phyloP scores from a whole-genome alignment of 1,140 invertebrate species.

The Brachionus asplanchnoidis region DNA sequence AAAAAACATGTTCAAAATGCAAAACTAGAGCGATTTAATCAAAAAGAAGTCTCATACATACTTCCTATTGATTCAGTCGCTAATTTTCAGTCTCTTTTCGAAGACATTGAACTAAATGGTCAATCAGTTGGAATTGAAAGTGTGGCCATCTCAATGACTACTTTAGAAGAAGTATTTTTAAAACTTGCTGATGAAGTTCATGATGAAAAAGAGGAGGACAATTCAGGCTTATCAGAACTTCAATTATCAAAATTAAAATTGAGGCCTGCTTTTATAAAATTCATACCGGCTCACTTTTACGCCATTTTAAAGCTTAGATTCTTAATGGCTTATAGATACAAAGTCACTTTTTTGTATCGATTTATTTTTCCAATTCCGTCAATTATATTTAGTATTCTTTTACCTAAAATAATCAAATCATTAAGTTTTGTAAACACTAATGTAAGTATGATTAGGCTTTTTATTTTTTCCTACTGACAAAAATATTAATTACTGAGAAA shows the following conservation, averaged over 20 bases:
- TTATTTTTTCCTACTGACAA: too few species aligned
- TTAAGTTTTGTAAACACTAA: neutral
- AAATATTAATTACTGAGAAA: too few species aligned
- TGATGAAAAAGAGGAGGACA: neutral
- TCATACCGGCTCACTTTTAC: neutral
- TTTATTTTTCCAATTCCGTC: slow-evolving; percentile 18
- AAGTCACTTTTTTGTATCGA: neutral
- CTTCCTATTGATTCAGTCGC: neutral
- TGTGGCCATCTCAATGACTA: slow-evolving; percentile 73
- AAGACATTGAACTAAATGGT: slow-evolving; percentile 63
- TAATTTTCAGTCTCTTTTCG: slow-evolving; percentile 58
- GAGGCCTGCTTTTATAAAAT: neutral
- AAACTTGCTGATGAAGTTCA: slow-evolving; percentile 53
- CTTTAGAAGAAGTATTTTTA: slow-evolving; percentile 79
- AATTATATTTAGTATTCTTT: neutral
- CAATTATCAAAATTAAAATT: neutral
- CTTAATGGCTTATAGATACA: neutral
- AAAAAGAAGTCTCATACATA: neutral
- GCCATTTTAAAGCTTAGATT: neutral
- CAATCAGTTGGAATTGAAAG: slow-evolving; percentile 65
- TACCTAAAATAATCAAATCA: slow-evolving; percentile 19
- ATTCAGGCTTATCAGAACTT: neutral
- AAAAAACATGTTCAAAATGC: neutral
- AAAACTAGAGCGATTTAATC: neutral
- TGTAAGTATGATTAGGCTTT: neutral